Base-by-base conservation (phyloP, 2,797 vertebrate genomes). In the Spatula clypeata region DNA sequence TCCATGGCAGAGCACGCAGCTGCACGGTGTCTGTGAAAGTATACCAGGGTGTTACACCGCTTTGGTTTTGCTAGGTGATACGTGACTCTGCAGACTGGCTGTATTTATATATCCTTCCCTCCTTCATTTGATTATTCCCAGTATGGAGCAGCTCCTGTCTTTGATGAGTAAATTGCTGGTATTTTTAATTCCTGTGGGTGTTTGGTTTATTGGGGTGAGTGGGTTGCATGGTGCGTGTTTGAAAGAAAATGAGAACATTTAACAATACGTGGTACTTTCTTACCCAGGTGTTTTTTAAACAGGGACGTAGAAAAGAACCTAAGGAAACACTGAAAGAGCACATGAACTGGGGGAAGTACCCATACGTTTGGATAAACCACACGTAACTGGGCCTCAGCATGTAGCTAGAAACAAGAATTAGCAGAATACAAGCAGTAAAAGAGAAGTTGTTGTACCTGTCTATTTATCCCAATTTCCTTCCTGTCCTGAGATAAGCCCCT, bases 161-260 rank as follows among this genome's bases (percentile, higher is more conserved):
- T 15, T 75, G 92, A 79, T 94, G 42, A 86, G 72, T 86, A 80
- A 93, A 94, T 83, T 0, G 0, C 24, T 38, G 62, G 27, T 91
- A 87, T 94, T 94, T 93, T 96, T 93, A 86, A 80, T 90, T 86
- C 31, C 51, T 38, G 76, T 72, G 34, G 73, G 73, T 86, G 94
- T 72, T 80, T 9, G 10, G 19, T 85, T 93, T 94, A 45, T 67
- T 85, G 72, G 40, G 57, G 15, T n/a, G 57, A 83, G 81, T 19
- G 74, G 4, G 26, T 51, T 94, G 40, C 10, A 19, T 80, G 57
- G 11, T 86, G 11, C 27, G 42, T 71, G 57, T 81, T 88, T 81
- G 34, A 75, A 84, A 84, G 66, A 62, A 80, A 87, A 85, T 58
- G 65, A 66, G 80, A 38, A 77, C 21, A 9, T 91, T 86, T 86